Evolutionary conservation across 1,140 invertebrate genomes (phyloP).

Genomic region (Aphelinus certus): DNA sequence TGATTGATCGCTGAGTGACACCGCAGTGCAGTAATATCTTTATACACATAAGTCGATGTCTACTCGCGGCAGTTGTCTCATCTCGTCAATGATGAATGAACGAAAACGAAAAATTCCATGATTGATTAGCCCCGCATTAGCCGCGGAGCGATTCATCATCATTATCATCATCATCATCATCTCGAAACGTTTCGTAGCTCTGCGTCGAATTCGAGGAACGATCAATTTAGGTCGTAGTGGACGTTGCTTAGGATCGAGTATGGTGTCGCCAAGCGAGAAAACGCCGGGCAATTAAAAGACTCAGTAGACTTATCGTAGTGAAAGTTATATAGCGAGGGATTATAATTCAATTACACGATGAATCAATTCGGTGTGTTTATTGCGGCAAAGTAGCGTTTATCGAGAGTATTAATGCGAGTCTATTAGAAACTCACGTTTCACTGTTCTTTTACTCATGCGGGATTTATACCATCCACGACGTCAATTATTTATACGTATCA

Average conservation of each 20-base stretch:
- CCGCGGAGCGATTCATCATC: slow-evolving; percentile 25
- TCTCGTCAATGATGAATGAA: slow-evolving; percentile 27
- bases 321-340: slow-evolving; percentile 14
- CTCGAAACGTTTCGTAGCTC: slow-evolving; percentile 8
- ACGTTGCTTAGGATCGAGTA: not conserved
- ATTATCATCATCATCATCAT: not conserved
- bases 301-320: not conserved
- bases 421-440: slow-evolving; percentile 11
- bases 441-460: too few species aligned
- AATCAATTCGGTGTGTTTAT: slow-evolving; percentile 30
- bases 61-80: not conserved
- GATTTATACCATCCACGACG: too few species aligned
- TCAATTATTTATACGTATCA: too few species aligned
- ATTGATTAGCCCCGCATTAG: slow-evolving; percentile 26
- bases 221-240: not conserved
- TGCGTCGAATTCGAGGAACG: too few species aligned
- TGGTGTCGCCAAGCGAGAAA: too few species aligned
- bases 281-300: too few species aligned
- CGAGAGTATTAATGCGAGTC: not conserved
- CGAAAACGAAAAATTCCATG: not conserved
- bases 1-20: too few species aligned
- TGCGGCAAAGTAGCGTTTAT: slow-evolving; percentile 14
- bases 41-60: not conserved
- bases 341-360: slow-evolving; percentile 29
- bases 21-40: not conserved